phyloP scores from a whole-genome alignment of 92 coral and sea anemone species.

The Nematostella vectensis region DNA sequence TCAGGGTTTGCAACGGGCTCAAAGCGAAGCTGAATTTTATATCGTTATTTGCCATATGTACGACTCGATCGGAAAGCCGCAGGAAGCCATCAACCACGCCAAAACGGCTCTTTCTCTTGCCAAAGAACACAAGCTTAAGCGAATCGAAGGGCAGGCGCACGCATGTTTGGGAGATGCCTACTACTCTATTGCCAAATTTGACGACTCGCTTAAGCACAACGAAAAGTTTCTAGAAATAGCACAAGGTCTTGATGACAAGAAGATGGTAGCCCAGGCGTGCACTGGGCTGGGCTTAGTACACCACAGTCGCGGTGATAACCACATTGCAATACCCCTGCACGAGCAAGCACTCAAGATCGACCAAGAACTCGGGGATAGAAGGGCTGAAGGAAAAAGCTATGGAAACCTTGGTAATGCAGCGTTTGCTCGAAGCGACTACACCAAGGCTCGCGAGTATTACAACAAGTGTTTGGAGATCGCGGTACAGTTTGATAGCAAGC shows the following conservation, averaged over 20 bases:
- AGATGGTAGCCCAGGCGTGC: neutral
- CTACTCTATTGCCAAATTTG: neutral
- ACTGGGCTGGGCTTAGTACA: neutral
- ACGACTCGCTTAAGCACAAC: neutral
- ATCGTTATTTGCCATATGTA: too few relatives aligned
- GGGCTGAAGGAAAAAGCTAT: neutral
- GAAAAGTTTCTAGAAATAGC: neutral
- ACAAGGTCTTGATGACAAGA: neutral
- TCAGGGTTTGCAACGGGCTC: too few relatives aligned
- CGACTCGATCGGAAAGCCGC: too few relatives aligned
- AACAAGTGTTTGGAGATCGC: constrained; percentile 2
- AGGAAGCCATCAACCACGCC: too few relatives aligned
- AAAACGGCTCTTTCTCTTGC: too few relatives aligned
- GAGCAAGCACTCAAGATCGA: neutral
- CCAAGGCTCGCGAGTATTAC: constrained; percentile 3
- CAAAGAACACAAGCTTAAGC: too few relatives aligned
- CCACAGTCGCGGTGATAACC: neutral
- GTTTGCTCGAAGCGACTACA: neutral
- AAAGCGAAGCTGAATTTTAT: too few relatives aligned
- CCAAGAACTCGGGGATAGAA: neutral
- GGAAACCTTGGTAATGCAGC: neutral
- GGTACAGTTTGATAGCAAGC: neutral
- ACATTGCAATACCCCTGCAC: neutral
- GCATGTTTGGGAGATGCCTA: neutral
- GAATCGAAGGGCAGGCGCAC: neutral